Conservation (phyloP, 2,113 vertebrate species). For the Himantopus leucocephalus region DNA sequence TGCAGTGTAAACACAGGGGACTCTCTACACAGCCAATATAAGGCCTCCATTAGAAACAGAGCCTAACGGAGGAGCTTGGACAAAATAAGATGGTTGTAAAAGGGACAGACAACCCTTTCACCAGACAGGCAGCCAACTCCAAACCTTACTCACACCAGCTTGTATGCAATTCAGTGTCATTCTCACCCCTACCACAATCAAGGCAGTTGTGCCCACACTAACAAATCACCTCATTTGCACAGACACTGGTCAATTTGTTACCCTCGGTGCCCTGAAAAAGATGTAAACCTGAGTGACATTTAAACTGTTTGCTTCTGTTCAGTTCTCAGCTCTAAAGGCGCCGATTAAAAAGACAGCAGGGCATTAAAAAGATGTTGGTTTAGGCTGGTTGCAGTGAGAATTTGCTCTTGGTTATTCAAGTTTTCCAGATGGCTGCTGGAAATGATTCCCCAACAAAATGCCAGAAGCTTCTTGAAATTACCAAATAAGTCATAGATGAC, state of each 20-base stretch:
- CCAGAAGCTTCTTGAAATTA: conserved; percentile 23
- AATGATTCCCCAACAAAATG: not conserved
- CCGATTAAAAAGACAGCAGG: conserved; percentile 56
- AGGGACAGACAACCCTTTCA: not conserved
- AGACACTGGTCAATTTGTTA: not conserved
- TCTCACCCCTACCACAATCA: not conserved
- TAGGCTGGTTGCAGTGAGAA: conserved; percentile 4
- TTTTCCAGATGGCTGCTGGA: not conserved
- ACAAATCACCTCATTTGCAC: not conserved
- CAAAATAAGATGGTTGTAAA: not conserved
- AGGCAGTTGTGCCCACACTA: not conserved
- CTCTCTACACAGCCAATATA: not conserved
- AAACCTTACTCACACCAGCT: not conserved
- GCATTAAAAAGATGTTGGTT: not conserved
- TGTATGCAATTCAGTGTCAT: not conserved
- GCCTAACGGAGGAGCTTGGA: not conserved
- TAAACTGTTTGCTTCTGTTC: conserved; percentile 42
- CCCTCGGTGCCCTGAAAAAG: not conserved
- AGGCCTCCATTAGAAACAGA: not conserved
- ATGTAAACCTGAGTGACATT: conserved; percentile 29
- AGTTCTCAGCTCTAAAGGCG: conserved; percentile 33
- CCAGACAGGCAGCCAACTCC: not conserved
- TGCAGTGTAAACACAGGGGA: not conserved
- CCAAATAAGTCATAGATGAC: not conserved
- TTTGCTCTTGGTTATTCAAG: conserved; percentile 46